These are phyloP conservation scores for Nasua narica DNA, from an alignment of 2,797 vertebrate genomes.

Conservation along the genomic window DNA sequence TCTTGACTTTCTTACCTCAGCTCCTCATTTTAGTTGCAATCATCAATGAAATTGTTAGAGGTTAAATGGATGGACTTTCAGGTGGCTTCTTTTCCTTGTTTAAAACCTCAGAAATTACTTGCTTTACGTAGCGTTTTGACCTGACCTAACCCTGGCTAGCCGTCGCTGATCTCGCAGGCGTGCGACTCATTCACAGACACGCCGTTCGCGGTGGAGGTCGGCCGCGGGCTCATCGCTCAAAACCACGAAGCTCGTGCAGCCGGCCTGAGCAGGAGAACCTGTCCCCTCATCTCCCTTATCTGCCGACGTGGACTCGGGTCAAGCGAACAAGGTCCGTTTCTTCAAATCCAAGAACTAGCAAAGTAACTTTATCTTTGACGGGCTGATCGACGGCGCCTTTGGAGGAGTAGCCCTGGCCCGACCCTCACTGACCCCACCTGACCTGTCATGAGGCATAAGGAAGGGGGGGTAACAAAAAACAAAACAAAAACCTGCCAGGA, in stretches of 20 bases:
- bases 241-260: fast-evolving
- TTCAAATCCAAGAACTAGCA: neutral
- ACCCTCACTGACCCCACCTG: neutral
- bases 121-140: neutral
- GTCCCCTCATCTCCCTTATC: neutral
- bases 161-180: neutral
- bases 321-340: neutral
- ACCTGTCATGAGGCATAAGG: neutral
- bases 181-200: neutral
- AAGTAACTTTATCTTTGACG: neutral
- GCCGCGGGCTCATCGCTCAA: neutral
- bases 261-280: too few relatives aligned
- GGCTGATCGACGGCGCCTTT: too few relatives aligned
- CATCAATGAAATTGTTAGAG: neutral
- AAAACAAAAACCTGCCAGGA: neutral
- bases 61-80: neutral
- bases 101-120: neutral
- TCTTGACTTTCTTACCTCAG: neutral
- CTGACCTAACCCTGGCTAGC: neutral
- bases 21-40: neutral
- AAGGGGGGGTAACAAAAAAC: neutral
- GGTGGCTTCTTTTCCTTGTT: neutral
- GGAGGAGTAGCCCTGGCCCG: neutral
- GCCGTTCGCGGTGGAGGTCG: neutral
- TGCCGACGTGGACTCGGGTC: neutral